Evolutionary conservation across 2,888 invertebrate species (phyloP), one percentile per base, ranked within the genome.

Genomic region (Hetaerina titia): DNA sequence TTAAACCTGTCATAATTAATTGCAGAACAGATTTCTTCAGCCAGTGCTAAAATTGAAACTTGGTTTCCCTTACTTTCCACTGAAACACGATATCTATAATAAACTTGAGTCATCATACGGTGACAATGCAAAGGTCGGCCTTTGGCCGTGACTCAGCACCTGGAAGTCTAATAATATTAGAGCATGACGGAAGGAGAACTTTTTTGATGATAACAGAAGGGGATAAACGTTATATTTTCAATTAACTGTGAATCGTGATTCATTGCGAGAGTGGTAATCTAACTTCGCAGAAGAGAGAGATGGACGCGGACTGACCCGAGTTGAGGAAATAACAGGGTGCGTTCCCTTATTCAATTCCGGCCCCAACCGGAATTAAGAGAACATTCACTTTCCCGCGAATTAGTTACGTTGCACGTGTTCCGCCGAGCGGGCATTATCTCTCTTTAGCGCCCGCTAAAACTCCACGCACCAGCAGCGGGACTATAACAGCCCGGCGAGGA

Each of bases 231-330:
- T 81, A 81, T 31, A 81, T 81, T 81, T 31, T 81, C 31, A 81
- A 81, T 81, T 81, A 81, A 81, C 81, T 81, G 81, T 81, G 81
- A 81, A 81, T 81, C 81, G 81, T 81, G 81, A 81, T 81, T 81
- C 81, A 81, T 81, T 81, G 7, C 81, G 13, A 81, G 31, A 81
- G 81, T 31, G 25, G 31, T 15, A 81, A 81, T 31, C 25, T 31
- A 81, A 81, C 25, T 31, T 25, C 31, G 31, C 31, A 5, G 25
- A 25, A 31, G 69, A n/a, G 8, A n/a, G 45, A 45, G 45, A 45
- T 45, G n/a, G n/a, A 22, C 22, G 22, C 31, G 81, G 81, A 81
- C 31, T 81, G 31, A 81, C 81, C 81, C 81, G 31, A 81, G 74
- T 25, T 25, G 9, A 25, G 81, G 31, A 81, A 81, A 81, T 81